These are phyloP conservation scores for Argopecten irradians DNA, from an alignment of 1,140 invertebrate species.

Conservation along the genomic window DNA sequence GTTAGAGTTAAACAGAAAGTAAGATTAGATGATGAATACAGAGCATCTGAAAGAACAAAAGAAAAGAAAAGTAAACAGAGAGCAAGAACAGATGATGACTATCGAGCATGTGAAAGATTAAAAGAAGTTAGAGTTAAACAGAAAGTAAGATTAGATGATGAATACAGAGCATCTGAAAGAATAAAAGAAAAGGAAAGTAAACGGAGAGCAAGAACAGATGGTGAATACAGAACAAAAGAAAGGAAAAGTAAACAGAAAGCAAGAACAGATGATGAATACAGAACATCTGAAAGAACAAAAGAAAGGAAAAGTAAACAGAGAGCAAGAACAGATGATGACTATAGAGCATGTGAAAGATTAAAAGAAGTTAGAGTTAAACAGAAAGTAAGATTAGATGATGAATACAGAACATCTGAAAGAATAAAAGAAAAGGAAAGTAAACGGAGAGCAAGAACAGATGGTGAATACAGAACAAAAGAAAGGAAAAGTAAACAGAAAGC, in stretches of 20 bases:
- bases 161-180: too few relatives aligned
- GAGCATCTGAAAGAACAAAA: too few relatives aligned
- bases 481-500: constrained; percentile 35
- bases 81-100: too few relatives aligned
- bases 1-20: too few relatives aligned
- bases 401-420: not conserved
- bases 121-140: too few relatives aligned
- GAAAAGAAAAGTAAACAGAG: too few relatives aligned
- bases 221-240: not conserved
- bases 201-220: constrained; percentile 26
- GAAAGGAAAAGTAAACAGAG: constrained; percentile 6
- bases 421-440: not conserved
- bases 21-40: too few relatives aligned
- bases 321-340: not conserved
- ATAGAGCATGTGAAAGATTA: not conserved
- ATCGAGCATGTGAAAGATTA: too few relatives aligned
- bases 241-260: not conserved
- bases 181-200: not conserved
- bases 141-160: too few relatives aligned
- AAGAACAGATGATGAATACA: constrained; percentile 24
- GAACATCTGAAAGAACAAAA: too few relatives aligned
- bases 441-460: too few relatives aligned
- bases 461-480: not conserved
- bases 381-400: not conserved
- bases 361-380: constrained; percentile 11